These are phyloP conservation scores for Hoplostethus atlanticus DNA, from an alignment of 2,797 vertebrate genomes.

Conservation along the genomic window DNA sequence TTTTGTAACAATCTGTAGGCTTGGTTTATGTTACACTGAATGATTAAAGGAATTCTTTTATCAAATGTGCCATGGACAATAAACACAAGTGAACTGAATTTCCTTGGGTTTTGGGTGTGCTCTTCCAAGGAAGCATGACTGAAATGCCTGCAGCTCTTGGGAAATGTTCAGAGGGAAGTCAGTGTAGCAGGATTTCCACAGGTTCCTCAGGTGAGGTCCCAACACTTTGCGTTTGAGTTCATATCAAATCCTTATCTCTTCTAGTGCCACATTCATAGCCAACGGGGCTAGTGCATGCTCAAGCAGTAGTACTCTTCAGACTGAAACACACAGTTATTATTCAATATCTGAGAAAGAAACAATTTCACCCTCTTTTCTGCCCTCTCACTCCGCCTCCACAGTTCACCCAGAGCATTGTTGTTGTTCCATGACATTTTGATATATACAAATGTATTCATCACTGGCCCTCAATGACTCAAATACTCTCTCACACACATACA, in stretches of 20 bases:
- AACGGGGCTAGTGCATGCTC: conserved; percentile 3
- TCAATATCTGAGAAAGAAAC: conserved; percentile 23
- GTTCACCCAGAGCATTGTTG: conserved; percentile 28
- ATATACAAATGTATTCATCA: conserved; percentile 55
- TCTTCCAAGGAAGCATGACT: conserved; percentile 10
- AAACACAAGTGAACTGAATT: conserved; percentile 68
- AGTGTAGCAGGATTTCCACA: conserved; percentile 35
- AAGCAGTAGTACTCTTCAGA: background rate
- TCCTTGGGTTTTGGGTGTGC: conserved; percentile 19
- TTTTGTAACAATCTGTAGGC: conserved; percentile 76
- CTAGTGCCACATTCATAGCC: background rate
- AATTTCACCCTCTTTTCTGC: conserved; percentile 37
- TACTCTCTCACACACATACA: background rate
- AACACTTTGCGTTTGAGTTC: conserved; percentile 6
- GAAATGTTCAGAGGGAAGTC: conserved; percentile 33
- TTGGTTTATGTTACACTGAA: conserved; percentile 70
- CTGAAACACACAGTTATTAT: conserved; percentile 32
- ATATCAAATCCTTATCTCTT: conserved; percentile 13
- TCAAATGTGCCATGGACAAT: conserved; percentile 70
- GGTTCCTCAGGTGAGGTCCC: conserved; percentile 33
- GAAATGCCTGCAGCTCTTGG: conserved; percentile 40
- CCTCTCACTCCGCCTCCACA: conserved; percentile 36
- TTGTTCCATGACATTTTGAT: conserved; percentile 36
- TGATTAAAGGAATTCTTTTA: conserved; percentile 59
- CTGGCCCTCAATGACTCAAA: background rate